Conservation (phyloP, 1,140 invertebrate genomes). For the Cherax quadricarinatus region DNA sequence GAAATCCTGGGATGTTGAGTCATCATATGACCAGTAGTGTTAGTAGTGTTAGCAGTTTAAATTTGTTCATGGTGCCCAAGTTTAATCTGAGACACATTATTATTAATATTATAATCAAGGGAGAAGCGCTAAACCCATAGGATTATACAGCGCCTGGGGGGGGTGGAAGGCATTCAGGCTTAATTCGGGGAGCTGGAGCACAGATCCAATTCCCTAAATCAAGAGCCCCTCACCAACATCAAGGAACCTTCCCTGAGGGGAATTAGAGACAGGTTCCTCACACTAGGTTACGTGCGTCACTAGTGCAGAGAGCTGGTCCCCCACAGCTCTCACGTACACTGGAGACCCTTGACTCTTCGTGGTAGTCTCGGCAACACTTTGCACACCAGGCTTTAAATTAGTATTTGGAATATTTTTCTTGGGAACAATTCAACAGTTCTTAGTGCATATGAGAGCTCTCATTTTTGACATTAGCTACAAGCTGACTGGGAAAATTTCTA, state of each 20-base stretch:
- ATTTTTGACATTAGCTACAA: constrained; percentile 50
- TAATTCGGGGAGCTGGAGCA: too few relatives aligned
- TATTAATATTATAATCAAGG: too few relatives aligned
- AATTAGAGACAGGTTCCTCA: constrained; percentile 63
- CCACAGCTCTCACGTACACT: constrained; percentile 68
- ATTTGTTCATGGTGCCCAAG: constrained; percentile 70
- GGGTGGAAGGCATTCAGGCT: too few relatives aligned
- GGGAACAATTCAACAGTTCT: constrained; percentile 1
- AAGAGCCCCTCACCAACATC: too few relatives aligned
- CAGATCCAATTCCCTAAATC: too few relatives aligned
- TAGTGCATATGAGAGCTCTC: constrained; percentile 19
- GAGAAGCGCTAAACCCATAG: too few relatives aligned
- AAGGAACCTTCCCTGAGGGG: too few relatives aligned
- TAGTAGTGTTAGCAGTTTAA: constrained; percentile 70
- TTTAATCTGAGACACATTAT: constrained; percentile 71
- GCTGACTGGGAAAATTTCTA: constrained; percentile 51
- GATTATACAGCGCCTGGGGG: too few relatives aligned
- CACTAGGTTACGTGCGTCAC: constrained; percentile 61
- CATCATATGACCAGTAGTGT: constrained; percentile 69
- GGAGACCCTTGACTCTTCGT: constrained; percentile 65
- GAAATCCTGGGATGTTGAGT: constrained; percentile 71
- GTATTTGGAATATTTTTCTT: constrained; percentile 48
- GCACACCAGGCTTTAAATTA: constrained; percentile 46
- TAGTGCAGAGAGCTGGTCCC: constrained; percentile 64
- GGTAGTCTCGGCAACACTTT: constrained; percentile 67